Evolutionary conservation across 2,797 vertebrate species (phyloP).

Genomic region (Halcyon smyrnensis): DNA sequence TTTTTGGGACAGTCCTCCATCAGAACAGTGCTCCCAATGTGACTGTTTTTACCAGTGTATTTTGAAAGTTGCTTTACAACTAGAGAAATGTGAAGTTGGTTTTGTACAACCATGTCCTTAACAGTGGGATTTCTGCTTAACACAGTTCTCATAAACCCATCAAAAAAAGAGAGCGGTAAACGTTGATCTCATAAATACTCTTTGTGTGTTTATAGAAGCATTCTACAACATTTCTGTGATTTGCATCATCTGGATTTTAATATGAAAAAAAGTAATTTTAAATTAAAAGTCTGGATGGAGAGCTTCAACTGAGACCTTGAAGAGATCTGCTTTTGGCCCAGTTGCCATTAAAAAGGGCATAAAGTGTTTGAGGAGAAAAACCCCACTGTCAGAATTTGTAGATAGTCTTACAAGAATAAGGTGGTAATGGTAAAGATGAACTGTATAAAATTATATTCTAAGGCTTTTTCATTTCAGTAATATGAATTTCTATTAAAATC

Average conservation of each 20-base stretch:
- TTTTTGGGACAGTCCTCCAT: neutral
- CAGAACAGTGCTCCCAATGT: neutral
- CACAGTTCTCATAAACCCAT: neutral
- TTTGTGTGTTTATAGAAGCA: neutral
- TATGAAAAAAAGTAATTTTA: neutral
- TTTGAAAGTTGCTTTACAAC: neutral
- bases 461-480: neutral
- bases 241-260: neutral
- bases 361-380: neutral
- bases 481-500: neutral
- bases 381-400: neutral
- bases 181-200: neutral
- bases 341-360: neutral
- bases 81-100: neutral
- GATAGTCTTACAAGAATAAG: neutral
- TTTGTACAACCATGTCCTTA: neutral
- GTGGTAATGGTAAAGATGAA: neutral
- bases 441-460: neutral
- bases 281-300: neutral
- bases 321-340: neutral
- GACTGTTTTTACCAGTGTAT: neutral
- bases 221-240: neutral
- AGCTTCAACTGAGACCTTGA: neutral
- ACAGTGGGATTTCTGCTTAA: neutral
- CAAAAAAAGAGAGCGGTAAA: neutral